A percentile compares a stretch with the other conserved stretches of the same genome.
Conservation (phyloP, 2,888 invertebrate species). For the Cordilura impudica region DNA sequence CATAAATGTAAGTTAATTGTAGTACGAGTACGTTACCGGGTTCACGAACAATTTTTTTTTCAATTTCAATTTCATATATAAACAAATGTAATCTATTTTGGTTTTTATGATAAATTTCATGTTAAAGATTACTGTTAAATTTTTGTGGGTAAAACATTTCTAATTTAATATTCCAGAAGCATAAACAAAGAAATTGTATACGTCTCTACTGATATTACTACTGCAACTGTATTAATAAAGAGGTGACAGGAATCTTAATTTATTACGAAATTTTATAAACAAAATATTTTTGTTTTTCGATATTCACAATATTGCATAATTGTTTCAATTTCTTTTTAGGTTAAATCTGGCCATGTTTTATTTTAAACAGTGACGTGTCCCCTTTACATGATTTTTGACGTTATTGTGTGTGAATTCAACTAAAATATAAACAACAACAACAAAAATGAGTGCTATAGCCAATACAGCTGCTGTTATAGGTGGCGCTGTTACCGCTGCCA, state of each 20-base stretch:
- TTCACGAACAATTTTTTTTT: constrained; percentile 14
- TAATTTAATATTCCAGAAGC: constrained; percentile 20
- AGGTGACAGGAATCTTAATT: constrained; percentile 5
- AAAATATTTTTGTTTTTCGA: not conserved
- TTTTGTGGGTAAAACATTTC: not conserved
- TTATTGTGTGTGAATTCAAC: not conserved
- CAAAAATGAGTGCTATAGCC: constrained; percentile 83
- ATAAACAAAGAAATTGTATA: not conserved
- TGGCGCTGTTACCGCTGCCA: constrained; percentile 83
- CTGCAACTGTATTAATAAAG: not conserved
- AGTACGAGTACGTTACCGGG: constrained; percentile 10
- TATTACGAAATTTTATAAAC: not conserved
- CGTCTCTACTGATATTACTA: not conserved
- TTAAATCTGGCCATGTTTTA: constrained; percentile 30
- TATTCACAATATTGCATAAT: not conserved
- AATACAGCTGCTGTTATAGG: constrained; percentile 83
- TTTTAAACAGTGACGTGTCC: not conserved
- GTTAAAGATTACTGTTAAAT: not conserved
- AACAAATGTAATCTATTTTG: not conserved
- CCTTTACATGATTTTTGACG: not conserved
- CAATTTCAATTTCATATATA: constrained; percentile 19
- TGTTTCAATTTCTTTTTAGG: constrained; percentile 23
- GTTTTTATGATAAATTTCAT: not conserved
- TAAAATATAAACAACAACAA: constrained; percentile 60
- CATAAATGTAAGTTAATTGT: not conserved